Percentiles rank a stretch among this genome's conserved stretches.
These are phyloP conservation scores for Panulirus ornatus DNA, from an alignment of 1,140 invertebrate species.

Conservation along the genomic window DNA sequence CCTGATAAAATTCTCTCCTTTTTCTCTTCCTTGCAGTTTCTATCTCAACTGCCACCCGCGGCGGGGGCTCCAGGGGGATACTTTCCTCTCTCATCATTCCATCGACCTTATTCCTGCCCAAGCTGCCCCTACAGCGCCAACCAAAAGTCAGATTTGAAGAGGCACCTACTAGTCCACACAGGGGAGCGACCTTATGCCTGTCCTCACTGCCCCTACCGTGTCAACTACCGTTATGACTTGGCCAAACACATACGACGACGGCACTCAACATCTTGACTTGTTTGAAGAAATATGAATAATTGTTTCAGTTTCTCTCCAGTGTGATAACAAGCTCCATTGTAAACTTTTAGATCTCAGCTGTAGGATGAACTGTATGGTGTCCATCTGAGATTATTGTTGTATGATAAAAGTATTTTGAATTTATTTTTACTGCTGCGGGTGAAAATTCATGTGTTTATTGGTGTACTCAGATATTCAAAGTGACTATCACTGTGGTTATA, in stretches of 20 bases:
- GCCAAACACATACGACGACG: slow-evolving; percentile 43
- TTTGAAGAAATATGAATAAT: background rate
- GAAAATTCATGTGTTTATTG: background rate
- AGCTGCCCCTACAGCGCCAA: slow-evolving; percentile 58
- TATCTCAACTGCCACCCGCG: slow-evolving; percentile 15
- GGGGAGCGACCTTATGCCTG: slow-evolving; percentile 51
- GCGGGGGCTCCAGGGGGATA: background rate
- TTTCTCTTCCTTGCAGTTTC: slow-evolving; percentile 54
- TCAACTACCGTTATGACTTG: slow-evolving; percentile 53
- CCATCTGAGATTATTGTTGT: background rate
- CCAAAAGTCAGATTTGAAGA: slow-evolving; percentile 59
- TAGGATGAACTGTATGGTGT: background rate
- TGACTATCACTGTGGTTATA: too few relatives aligned
- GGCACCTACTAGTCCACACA: slow-evolving; percentile 50
- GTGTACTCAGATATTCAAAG: background rate
- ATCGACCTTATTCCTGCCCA: slow-evolving; percentile 53
- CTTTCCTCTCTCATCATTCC: slow-evolving; percentile 6
- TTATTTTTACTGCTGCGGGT: background rate
- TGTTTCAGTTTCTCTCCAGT: background rate
- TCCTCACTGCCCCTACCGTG: slow-evolving; percentile 52
- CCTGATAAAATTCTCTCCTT: slow-evolving; percentile 39
- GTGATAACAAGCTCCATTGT: background rate
- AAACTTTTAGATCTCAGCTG: background rate
- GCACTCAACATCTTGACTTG: background rate
- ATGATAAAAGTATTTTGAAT: background rate